Conservation (phyloP, 2,113 vertebrate genomes). For the Apeltes quadracus region DNA sequence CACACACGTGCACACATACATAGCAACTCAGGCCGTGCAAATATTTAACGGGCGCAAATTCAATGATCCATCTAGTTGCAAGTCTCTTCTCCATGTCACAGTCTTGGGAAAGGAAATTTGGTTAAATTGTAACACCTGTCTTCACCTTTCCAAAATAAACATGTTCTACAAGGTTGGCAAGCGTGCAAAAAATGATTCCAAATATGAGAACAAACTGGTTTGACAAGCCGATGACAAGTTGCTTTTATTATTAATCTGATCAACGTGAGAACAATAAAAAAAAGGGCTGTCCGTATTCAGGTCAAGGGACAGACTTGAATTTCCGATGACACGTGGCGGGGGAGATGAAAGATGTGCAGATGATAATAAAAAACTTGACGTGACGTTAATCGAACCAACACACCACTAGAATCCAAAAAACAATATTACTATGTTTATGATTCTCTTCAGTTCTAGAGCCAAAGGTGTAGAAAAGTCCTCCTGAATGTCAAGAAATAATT, state of each 20-base stretch:
- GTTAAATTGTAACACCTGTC: not conserved
- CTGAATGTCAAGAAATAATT: not conserved
- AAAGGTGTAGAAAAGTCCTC: not conserved
- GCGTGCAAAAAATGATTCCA: not conserved
- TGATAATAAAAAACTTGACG: not conserved
- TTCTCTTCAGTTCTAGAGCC: not conserved
- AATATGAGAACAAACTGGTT: not conserved
- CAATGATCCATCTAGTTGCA: not conserved
- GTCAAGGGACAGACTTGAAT: not conserved
- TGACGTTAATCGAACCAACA: too few relatives aligned
- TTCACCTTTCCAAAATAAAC: not conserved
- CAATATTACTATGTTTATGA: not conserved
- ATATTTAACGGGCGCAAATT: conserved; percentile 11
- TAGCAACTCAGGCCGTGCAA: conserved; percentile 7
- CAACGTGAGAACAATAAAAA: not conserved
- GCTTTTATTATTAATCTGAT: not conserved
- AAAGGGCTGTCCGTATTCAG: not conserved
- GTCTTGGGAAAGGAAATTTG: not conserved
- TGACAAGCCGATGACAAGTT: not conserved
- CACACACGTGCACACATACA: not conserved
- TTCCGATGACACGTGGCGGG: not conserved
- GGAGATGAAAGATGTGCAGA: too few relatives aligned
- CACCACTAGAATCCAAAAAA: not conserved
- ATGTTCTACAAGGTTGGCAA: not conserved
- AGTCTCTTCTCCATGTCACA: not conserved